These are phyloP conservation scores for Melanotus villosus DNA, from an alignment of 2,888 invertebrate genomes.

Conservation along the genomic window DNA sequence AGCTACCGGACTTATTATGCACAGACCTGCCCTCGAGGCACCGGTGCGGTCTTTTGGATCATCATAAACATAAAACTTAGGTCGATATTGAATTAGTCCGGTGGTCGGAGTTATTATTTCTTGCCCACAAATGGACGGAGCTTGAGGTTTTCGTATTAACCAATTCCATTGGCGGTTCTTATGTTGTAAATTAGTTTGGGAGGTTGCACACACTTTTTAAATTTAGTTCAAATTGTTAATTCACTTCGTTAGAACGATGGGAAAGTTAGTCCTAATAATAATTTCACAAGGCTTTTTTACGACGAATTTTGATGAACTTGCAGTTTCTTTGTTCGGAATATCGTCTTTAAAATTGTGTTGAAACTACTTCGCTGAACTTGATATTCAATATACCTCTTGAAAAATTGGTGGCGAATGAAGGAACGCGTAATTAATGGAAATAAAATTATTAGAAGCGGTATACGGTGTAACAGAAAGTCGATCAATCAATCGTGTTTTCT, in stretches of 20 bases:
- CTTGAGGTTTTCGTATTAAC: conserved; percentile 13
- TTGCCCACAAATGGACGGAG: conserved; percentile 25
- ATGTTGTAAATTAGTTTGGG: not conserved
- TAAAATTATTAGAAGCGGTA: too few relatives aligned
- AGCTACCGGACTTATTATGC: conserved; percentile 40
- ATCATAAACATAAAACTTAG: conserved; percentile 4
- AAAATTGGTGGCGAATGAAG: too few relatives aligned
- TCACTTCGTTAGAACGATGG: not conserved
- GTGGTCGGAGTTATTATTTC: conserved; percentile 15
- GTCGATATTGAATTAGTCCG: conserved; percentile 19
- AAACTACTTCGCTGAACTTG: too few relatives aligned
- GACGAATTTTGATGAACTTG: too few relatives aligned
- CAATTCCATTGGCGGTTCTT: not conserved
- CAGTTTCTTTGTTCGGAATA: too few relatives aligned
- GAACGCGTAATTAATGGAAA: too few relatives aligned
- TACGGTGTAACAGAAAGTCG: too few relatives aligned
- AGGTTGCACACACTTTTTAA: not conserved
- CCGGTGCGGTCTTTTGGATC: conserved; percentile 18
- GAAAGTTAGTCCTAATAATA: not conserved
- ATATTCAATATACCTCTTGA: too few relatives aligned
- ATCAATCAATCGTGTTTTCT: too few relatives aligned
- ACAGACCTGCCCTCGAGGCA: conserved; percentile 10
- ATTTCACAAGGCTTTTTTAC: too few relatives aligned
- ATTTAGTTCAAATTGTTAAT: not conserved
- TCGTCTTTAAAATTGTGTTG: too few relatives aligned